Evolutionary conservation across 2,797 vertebrate genomes (phyloP), one percentile per base, ranked within the genome.

Genomic region (Tarsius wallacei): DNA sequence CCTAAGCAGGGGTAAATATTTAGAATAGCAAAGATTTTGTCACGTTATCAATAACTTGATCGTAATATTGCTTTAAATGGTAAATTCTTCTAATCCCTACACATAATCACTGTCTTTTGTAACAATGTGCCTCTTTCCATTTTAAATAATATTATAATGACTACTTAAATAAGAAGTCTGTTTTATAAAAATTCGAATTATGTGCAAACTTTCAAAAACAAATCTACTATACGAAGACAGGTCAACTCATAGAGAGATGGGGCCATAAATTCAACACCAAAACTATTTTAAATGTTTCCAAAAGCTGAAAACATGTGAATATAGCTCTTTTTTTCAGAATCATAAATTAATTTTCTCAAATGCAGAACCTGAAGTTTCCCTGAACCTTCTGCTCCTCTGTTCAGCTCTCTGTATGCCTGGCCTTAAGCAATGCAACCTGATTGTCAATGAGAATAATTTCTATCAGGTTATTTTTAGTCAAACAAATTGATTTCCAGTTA

Each of bases 381-480:
- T 68, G 84, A 96, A 83, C 17, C 51, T 68, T 71, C 26, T 53
- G 70, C 42, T 80, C 74, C 55, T 90, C 42, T 61, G 14, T 90
- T 85, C 24, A 28, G 42, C 22, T 86, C 36, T 57, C 22, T 73
- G 51, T 33, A n/a, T 78, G n/a, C 31, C 16, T 94, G 82, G 85
- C 95, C 90, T 90, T 78, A 42, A 93, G 82, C 42, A 90, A 59
- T 47, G 9, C 80, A 93, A 78, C 28, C 19, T 57, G 80, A 59
- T 49, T 49, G 31, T 36, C 70, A 91, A 59, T 57, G 57, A 93
- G 59, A 93, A 82, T 64, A 76, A 91, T 63, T 74, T 64, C 80
- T 76, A 47, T 8, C 10, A 78, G 7, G 84, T 89, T 95, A 53
- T 91, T 96, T 91, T 93, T 89, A 89, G 80, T 74, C 84, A 93